Evolutionary conservation across 2,888 invertebrate genomes (phyloP).

Genomic region (Pterostichus madidus): DNA sequence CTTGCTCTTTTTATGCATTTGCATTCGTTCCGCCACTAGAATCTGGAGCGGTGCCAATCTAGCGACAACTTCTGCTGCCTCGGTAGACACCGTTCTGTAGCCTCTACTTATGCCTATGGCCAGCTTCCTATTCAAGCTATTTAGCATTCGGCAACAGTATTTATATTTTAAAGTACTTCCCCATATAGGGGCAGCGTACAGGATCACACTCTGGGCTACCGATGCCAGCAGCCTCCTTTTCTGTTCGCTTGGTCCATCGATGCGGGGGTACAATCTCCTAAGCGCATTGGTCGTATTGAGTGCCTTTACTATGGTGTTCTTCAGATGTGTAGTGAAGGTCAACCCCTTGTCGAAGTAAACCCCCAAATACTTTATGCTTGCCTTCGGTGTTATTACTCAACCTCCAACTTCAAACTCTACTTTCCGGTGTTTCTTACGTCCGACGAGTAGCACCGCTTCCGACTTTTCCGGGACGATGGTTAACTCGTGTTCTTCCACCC

Average conservation of each 20-base stretch:
- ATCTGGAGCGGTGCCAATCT: no score
- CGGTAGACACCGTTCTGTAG: not conserved
- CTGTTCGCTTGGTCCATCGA: no score
- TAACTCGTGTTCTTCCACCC: no score
- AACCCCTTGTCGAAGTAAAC: not conserved
- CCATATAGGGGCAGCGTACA: slow-evolving; percentile 11
- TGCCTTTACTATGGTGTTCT: not conserved
- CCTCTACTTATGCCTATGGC: not conserved
- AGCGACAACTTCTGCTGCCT: not conserved
- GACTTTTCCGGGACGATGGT: no score
- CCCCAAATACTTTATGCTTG: no score
- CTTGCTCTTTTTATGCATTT: no score
- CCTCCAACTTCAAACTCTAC: no score
- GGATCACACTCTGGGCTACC: not conserved
- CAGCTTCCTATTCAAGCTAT: not conserved
- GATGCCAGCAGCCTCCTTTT: not conserved
- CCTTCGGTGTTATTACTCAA: no score
- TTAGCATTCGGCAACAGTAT: not conserved
- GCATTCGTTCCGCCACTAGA: no score
- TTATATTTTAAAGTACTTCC: not conserved
- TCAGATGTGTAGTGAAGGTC: not conserved
- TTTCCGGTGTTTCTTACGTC: no score
- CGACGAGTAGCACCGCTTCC: no score
- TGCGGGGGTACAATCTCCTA: not conserved
- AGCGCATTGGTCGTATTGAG: not conserved